phyloP scores from a whole-genome alignment of 1,140 invertebrate genomes.

The Brachionus calyciflorus region DNA sequence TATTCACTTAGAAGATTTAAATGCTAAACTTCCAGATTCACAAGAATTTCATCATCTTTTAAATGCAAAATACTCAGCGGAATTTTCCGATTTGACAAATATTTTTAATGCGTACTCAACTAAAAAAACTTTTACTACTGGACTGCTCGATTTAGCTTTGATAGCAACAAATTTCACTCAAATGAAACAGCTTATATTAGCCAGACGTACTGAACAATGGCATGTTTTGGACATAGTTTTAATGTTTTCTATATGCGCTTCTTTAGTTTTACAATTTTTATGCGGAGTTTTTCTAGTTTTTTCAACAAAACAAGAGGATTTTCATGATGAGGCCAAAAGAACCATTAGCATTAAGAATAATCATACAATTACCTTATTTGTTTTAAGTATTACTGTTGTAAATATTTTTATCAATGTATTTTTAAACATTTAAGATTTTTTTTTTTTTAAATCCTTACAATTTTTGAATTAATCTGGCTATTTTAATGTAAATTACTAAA shows the following conservation, averaged over 20 bases:
- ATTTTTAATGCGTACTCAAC: slow-evolving; percentile 29
- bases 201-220: not conserved
- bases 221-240: slow-evolving; percentile 33
- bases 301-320: slow-evolving; percentile 19
- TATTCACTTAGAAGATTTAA: slow-evolving; percentile 15
- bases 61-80: not conserved
- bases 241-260: slow-evolving; percentile 40
- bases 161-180: slow-evolving; percentile 46
- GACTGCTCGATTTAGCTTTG: slow-evolving; percentile 37
- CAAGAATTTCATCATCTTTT: slow-evolving; percentile 13
- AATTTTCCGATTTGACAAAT: slow-evolving; percentile 15
- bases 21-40: not conserved
- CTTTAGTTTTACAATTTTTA: slow-evolving; percentile 24
- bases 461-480: too few relatives aligned
- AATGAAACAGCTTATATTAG: slow-evolving; percentile 42
- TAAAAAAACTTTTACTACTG: slow-evolving; percentile 43
- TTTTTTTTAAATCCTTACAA: too few relatives aligned
- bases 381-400: slow-evolving; percentile 44
- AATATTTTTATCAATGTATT: slow-evolving; percentile 46
- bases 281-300: slow-evolving; percentile 36
- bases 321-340: slow-evolving; percentile 18
- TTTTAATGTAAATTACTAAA: too few relatives aligned
- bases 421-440: slow-evolving; percentile 23
- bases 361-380: slow-evolving; percentile 33
- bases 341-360: slow-evolving; percentile 27